Evolutionary conservation across 2,113 vertebrate species (phyloP).

Genomic region (Bubo scandiacus): DNA sequence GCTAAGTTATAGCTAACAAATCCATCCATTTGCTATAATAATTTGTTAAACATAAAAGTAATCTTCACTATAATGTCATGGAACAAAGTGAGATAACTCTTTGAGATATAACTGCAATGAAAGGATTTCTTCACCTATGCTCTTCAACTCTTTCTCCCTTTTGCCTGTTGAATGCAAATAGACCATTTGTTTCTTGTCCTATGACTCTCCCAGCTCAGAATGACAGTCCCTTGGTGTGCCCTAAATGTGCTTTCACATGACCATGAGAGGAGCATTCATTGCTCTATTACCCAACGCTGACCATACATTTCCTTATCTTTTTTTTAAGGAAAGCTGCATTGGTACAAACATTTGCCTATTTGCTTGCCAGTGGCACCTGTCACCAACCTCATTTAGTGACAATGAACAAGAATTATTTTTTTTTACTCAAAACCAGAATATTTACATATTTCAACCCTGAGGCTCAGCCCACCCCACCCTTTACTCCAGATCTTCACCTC

Average conservation of each 20-base stretch:
- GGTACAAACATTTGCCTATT: slow-evolving; percentile 66
- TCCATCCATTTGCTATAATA: neutral
- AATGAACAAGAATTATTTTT: slow-evolving; percentile 22
- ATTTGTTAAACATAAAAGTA: neutral
- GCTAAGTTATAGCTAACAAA: neutral
- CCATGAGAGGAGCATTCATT: slow-evolving; percentile 52
- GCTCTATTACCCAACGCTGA: slow-evolving; percentile 51
- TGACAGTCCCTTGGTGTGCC: neutral
- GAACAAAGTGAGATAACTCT: neutral
- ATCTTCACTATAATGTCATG: neutral
- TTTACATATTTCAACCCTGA: slow-evolving; percentile 68
- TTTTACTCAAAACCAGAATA: neutral
- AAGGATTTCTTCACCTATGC: neutral
- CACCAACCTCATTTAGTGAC: slow-evolving; percentile 60
- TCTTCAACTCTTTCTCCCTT: neutral
- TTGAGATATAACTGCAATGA: neutral
- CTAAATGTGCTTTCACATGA: neutral
- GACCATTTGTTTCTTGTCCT: neutral
- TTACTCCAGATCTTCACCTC: slow-evolving; percentile 64
- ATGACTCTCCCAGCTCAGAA: neutral
- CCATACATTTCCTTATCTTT: slow-evolving; percentile 44
- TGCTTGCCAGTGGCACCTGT: slow-evolving; percentile 60
- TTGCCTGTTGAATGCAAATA: neutral
- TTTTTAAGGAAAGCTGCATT: slow-evolving; percentile 59
- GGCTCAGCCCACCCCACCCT: slow-evolving; percentile 43